A percentile compares a stretch with the other conserved stretches of the same genome.
Conservation (phyloP, 1,140 invertebrate genomes). For the Bradysia coprophila region DNA sequence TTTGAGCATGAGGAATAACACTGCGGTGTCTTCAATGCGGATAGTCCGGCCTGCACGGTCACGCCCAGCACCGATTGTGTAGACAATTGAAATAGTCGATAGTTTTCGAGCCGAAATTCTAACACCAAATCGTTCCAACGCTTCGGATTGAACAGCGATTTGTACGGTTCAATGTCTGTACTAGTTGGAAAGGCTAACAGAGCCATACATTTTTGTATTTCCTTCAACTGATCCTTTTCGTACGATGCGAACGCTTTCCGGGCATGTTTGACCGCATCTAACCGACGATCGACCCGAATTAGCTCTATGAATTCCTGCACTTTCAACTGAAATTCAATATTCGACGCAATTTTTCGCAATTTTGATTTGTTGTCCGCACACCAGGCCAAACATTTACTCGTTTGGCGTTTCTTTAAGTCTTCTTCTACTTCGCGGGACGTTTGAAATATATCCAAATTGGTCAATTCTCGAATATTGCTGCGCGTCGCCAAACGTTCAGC, state of each 20-base stretch:
- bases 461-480: conserved; percentile 69
- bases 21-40: conserved; percentile 86
- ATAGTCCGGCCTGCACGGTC: conserved; percentile 78
- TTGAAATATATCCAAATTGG: conserved; percentile 85
- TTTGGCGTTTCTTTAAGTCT: conserved; percentile 61
- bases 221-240: conserved; percentile 69
- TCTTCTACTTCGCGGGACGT: conserved; percentile 76
- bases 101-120: conserved; percentile 88
- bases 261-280: conserved; percentile 88
- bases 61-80: conserved; percentile 83
- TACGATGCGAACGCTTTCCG: conserved; percentile 78
- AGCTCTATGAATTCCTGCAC: conserved; percentile 93
- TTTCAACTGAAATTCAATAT: conserved; percentile 80
- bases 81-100: conserved; percentile 82
- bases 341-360: conserved; percentile 77
- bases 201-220: conserved; percentile 89
- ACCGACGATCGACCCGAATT: conserved; percentile 61
- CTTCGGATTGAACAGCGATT: conserved; percentile 27
- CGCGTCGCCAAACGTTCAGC: conserved; percentile 70
- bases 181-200: conserved; percentile 76
- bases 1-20: conserved; percentile 43
- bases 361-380: conserved; percentile 96
- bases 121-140: conserved; percentile 71
- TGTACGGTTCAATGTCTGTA: conserved; percentile 34
- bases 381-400: conserved; percentile 82